phyloP scores from a whole-genome alignment of 2,113 vertebrate species.

The Rhea americana region DNA sequence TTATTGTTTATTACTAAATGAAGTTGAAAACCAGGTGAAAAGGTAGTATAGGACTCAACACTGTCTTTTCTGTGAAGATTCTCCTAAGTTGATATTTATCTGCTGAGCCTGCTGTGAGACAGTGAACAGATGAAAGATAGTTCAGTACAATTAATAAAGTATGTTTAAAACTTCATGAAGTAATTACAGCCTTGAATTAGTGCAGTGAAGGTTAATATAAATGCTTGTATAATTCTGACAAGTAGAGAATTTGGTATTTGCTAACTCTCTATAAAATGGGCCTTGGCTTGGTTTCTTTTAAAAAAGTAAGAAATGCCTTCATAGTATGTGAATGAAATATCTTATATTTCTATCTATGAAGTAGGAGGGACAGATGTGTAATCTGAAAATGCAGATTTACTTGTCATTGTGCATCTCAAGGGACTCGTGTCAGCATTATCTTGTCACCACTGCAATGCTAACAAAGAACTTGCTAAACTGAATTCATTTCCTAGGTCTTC shows the following conservation, averaged over 20 bases:
- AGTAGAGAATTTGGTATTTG: neutral
- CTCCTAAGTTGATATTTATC: neutral
- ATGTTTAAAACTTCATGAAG: neutral
- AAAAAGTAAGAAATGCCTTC: neutral
- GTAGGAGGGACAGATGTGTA: neutral
- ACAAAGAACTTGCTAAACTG: neutral
- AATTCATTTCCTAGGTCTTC: neutral
- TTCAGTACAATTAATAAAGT: neutral
- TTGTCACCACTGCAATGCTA: neutral
- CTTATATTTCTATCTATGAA: neutral
- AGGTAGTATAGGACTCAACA: neutral
- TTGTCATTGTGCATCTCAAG: neutral
- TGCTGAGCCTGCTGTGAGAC: neutral
- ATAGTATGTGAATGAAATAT: neutral
- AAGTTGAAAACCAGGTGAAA: neutral
- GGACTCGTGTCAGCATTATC: neutral
- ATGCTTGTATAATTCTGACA: neutral
- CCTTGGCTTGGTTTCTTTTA: neutral
- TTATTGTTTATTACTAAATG: neutral
- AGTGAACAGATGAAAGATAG: neutral
- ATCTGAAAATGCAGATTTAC: neutral
- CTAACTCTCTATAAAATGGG: neutral
- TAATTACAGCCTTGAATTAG: neutral
- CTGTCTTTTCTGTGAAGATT: neutral
- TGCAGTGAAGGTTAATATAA: neutral